Evolutionary conservation across 2,888 invertebrate species (phyloP).

Genomic region (Aphidius colemani): DNA sequence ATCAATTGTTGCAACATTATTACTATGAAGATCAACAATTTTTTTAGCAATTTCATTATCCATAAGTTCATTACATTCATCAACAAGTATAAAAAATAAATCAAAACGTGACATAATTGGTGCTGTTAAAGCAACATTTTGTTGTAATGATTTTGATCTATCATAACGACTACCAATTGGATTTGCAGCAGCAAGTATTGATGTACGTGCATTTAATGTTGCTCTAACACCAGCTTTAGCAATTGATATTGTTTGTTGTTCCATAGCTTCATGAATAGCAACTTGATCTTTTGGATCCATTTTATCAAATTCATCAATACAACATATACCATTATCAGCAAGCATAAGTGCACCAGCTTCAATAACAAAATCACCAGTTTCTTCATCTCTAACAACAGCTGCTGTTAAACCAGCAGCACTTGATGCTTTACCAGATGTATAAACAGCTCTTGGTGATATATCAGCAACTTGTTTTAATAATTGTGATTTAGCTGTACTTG

Average conservation of each 20-base stretch:
- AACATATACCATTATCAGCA: conserved; percentile 98
- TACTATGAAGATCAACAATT: conserved; percentile 92
- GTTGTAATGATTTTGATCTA: conserved; percentile 88
- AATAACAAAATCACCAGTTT: conserved; percentile 97
- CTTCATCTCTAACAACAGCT: conserved; percentile 97
- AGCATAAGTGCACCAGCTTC: conserved; percentile 99
- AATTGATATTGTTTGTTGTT: conserved; percentile 98
- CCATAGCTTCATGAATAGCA: conserved; percentile 99
- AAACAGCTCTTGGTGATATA: conserved; percentile 94
- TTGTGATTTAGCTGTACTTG: conserved; percentile 98
- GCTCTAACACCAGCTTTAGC: conserved; percentile 98
- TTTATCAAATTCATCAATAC: conserved; percentile 99
- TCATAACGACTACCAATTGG: conserved; percentile 98
- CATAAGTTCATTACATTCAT: conserved; percentile 93
- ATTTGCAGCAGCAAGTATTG: conserved; percentile 97
- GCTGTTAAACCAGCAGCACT: conserved; percentile 98
- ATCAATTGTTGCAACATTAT: conserved; percentile 79
- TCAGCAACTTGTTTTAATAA: conserved; percentile 93
- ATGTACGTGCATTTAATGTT: conserved; percentile 95
- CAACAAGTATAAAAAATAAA: conserved; percentile 96
- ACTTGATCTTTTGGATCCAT: conserved; percentile 98
- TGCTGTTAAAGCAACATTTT: conserved; percentile 90
- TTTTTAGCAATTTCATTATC: conserved; percentile 97
- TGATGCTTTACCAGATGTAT: conserved; percentile 98
- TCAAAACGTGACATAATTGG: conserved; percentile 99